Percentiles rank a stretch among this genome's conserved stretches.
These are phyloP conservation scores for Sibirionetta formosa DNA, from an alignment of 2,797 vertebrate genomes.

Conservation along the genomic window DNA sequence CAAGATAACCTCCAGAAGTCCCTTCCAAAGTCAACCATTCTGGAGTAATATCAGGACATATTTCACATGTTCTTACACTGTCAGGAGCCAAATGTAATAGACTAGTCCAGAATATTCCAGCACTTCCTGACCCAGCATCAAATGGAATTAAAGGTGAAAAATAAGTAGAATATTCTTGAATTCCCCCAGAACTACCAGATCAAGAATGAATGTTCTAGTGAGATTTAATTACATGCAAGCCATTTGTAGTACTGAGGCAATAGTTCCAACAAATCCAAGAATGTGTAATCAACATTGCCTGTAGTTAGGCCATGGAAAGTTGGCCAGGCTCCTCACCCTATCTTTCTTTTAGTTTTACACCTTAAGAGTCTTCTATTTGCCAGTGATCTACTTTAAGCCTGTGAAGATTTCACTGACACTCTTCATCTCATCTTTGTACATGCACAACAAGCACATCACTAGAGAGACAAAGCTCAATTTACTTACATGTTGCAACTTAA, in stretches of 20 bases:
- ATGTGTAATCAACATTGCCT: background rate
- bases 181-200: background rate
- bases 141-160: background rate
- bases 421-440: background rate
- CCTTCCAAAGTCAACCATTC: background rate
- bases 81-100: background rate
- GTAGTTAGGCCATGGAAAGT: background rate
- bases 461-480: background rate
- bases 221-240: background rate
- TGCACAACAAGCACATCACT: background rate
- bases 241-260: background rate
- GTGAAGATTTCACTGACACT: background rate
- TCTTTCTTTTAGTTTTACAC: background rate
- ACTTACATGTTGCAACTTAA: background rate
- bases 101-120: background rate
- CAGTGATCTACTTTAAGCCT: background rate
- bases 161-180: background rate
- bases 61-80: background rate
- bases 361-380: background rate
- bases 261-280: background rate
- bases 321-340: background rate
- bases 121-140: background rate
- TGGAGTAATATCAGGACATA: background rate
- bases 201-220: background rate
- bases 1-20: background rate